Evolutionary conservation across 64 coral and sea anemone genomes (phyloP), one percentile per base, ranked within the genome.

Genomic region (Acropora tenuis): DNA sequence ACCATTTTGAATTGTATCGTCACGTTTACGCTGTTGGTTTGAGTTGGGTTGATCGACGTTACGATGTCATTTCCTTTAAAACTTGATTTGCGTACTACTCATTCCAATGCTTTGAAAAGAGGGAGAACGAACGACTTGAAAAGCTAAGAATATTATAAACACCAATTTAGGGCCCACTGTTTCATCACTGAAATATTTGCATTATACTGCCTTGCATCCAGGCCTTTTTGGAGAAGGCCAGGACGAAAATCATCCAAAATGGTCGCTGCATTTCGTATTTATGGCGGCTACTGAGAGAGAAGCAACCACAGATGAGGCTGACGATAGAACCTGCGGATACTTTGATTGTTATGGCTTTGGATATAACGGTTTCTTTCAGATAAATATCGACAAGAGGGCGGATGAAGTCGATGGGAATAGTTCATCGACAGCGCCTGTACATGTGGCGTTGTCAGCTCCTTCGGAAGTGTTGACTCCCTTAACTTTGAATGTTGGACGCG

Each of bases 331-430:
- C 6, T 44, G 45, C 5, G 82, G 65, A 72, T 3, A 44, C 3
- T 71, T 71, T 72, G 0, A 71, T 69, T 68, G 44, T 49, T 93
- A 81, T 81, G 95, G 95, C 12, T 93, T 89, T 82, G 95, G 95
- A 53, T 96, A 76, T 46, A 93, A 96, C 86, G 95, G 79, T n/a
- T 96, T 96, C 82, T 41, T 48, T 3, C 95, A 96, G 48, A 49
- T 93, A 10, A 71, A 50, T 73, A 47, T 8, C 6, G 4, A 47
- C 6, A 86, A 20, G 58, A 44, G 8, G 73, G 74, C 47, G 8
- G 43, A 43, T 58, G 45, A 83, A 91, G 67, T 71, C 66, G 8
- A 42, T 20, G 50, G 50, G 6, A 8, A 50, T 57, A 18, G 30
- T 30, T 30, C 30, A 30, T 30, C 30, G 30, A 30, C 30, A 30